A percentile compares a stretch with the other conserved stretches of the same genome.
phyloP scores from a whole-genome alignment of 2,888 invertebrate species.

The Conchocele bisecta region DNA sequence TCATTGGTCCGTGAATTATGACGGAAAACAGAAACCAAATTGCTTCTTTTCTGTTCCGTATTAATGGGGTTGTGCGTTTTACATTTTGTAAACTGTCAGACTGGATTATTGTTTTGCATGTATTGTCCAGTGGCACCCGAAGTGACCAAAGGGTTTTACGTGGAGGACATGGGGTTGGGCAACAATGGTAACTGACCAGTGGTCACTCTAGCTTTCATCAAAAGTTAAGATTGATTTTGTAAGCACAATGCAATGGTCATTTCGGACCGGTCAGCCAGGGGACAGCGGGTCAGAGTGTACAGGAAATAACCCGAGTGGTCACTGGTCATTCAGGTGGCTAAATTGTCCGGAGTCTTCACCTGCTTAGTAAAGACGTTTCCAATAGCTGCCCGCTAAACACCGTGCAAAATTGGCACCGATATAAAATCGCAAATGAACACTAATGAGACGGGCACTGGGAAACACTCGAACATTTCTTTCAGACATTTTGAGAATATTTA shows the following conservation, averaged over 20 bases:
- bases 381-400: too few species aligned
- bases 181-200: conserved; percentile 51
- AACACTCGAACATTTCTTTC: too few species aligned
- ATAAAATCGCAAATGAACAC: too few species aligned
- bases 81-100: too few species aligned
- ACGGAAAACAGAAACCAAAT: conserved; percentile 18
- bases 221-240: conserved; percentile 47
- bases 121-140: conserved; percentile 42
- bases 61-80: too few species aligned
- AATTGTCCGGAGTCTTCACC: conserved; percentile 54
- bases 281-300: conserved; percentile 58
- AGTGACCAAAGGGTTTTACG: conserved; percentile 41
- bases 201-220: conserved; percentile 61
- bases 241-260: conserved; percentile 57
- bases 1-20: conserved; percentile 40
- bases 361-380: too few species aligned
- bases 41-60: conserved; percentile 20
- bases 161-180: conserved; percentile 22
- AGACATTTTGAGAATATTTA: too few species aligned
- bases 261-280: conserved; percentile 58
- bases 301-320: conserved; percentile 46
- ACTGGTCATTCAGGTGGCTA: conserved; percentile 52
- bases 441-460: too few species aligned
- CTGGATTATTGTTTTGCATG: conserved; percentile 29
- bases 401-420: too few species aligned